These are phyloP conservation scores for Magallana nippona DNA, from an alignment of 2,888 invertebrate genomes.

Conservation along the genomic window DNA sequence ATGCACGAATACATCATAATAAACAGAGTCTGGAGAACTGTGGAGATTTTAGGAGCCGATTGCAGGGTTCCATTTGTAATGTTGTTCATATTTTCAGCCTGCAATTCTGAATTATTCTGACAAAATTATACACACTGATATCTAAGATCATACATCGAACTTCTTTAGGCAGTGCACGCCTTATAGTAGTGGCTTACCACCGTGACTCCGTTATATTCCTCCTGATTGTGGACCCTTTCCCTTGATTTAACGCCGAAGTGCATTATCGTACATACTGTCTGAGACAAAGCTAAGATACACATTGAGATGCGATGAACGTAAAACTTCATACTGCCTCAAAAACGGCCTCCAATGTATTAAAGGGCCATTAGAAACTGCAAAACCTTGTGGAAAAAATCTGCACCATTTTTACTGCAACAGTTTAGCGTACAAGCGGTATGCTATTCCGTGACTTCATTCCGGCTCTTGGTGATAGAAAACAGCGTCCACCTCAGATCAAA, in stretches of 20 bases:
- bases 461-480: not conserved
- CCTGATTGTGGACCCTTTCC: not conserved
- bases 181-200: not conserved
- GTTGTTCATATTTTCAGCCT: not conserved
- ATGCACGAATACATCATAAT: conserved; percentile 80
- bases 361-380: not conserved
- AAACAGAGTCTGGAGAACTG: conserved; percentile 76
- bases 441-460: not conserved
- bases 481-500: not conserved
- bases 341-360: not conserved
- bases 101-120: not conserved
- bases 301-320: not conserved
- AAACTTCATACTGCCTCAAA: not conserved
- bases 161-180: too few relatives aligned
- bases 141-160: too few relatives aligned
- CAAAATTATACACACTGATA: not conserved
- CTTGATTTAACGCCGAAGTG: not conserved
- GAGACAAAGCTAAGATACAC: not conserved
- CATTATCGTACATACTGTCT: not conserved
- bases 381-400: too few relatives aligned
- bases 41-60: conserved; percentile 57
- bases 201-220: not conserved
- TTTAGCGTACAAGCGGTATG: not conserved
- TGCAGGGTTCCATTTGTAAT: conserved; percentile 4
- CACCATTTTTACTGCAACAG: not conserved